Percentiles rank a stretch among this genome's conserved stretches.
These are phyloP conservation scores for Fukomys damarensis DNA, from an alignment of 2,113 vertebrate species.

Conservation along the genomic window DNA sequence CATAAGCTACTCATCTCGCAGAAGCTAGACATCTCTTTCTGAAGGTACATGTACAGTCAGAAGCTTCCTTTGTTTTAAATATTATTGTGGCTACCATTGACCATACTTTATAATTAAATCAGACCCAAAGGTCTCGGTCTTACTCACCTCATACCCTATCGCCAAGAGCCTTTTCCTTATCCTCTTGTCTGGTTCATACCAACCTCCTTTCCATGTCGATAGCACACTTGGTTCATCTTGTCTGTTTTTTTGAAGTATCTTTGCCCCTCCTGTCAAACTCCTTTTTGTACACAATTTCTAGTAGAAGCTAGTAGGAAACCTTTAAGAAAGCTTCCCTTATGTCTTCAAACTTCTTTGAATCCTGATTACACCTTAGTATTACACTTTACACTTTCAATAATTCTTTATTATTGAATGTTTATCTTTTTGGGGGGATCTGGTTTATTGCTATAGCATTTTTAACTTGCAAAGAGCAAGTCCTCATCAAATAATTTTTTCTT, in stretches of 20 bases:
- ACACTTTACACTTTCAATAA: neutral
- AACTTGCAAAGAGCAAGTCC: neutral
- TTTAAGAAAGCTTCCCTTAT: neutral
- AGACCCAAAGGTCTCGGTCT: neutral
- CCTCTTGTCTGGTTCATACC: neutral
- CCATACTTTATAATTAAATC: neutral
- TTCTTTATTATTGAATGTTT: neutral
- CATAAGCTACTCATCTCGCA: neutral
- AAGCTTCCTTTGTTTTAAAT: neutral
- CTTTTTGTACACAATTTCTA: neutral
- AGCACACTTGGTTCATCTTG: neutral
- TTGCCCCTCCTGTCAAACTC: neutral
- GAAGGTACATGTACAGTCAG: neutral
- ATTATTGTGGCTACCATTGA: neutral
- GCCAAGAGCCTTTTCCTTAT: neutral
- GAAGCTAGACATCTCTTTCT: neutral
- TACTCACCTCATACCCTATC: neutral
- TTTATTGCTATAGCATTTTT: neutral
- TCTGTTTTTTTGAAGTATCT: neutral
- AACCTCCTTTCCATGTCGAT: neutral
- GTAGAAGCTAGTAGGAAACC: neutral
- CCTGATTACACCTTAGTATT: neutral
- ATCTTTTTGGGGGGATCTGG: neutral
- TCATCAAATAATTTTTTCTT: neutral
- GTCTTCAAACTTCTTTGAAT: neutral